Base-by-base conservation (phyloP, 64 coral and sea anemone species). In the Cladopsammia gracilis region DNA sequence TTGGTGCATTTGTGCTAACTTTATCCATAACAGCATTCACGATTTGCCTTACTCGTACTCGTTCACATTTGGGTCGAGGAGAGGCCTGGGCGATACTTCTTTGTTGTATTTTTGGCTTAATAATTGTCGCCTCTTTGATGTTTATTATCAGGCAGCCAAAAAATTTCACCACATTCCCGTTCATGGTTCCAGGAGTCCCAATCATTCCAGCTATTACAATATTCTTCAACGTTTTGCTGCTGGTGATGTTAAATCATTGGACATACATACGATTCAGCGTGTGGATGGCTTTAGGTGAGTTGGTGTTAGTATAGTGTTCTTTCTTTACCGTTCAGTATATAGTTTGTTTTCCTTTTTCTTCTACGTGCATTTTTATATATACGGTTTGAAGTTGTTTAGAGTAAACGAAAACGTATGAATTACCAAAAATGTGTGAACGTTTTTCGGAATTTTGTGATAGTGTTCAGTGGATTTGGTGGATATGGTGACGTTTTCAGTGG, bases 191-290 rank as follows among this genome's bases (percentile, higher is more conserved):
- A 77, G 82, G 71, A 14, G 73, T 83, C 54, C 91, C 91, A 2
- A 44, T 86, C 15, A 25, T 93, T 87, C 91, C 91, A 20, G 59
- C 70, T 0, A 44, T 93, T 53, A 60, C 91, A 18, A 68, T 93
- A 48, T 93, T 86, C 87, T 57, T 87, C 48, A 87, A 93, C 59
- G 48, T 87, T 26, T 26, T 93, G 4, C 25, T 93, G 72, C 3
- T 93, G 19, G 91, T 93, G 16, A 87, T n/a, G 82, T 24, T 93
- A 3, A 79, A 93, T 19, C 85, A 93, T 19, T 86, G 80, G 91
- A 93, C 91, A 47, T 93, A 93, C 22, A 52, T 93, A 25, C 82
- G 91, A 87, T 93, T 93, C 59, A 54, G 91, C 47, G 47, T 86
- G 50, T 93, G 91, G 91, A 75, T 93, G 62, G 70, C 68, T 52